Evolutionary conservation across 2,797 vertebrate genomes (phyloP), one percentile per base, ranked within the genome.

Genomic region (Rhadinocentrus ornatus): DNA sequence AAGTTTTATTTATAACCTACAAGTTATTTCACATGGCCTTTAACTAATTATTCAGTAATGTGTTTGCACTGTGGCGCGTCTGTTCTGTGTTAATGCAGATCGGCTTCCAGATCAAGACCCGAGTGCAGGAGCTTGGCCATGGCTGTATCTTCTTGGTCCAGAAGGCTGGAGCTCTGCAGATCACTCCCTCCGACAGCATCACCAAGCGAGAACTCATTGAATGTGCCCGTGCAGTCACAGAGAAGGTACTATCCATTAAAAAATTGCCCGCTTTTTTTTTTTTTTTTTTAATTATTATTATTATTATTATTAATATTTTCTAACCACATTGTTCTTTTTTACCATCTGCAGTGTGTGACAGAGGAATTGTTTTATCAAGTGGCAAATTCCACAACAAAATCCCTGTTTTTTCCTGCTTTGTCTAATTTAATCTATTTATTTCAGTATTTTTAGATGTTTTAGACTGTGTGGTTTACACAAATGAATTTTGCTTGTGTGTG

Each of bases 61-160:
- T 37, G 1, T 11, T 16, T n/a, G 4, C 46, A 50, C 12, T 53
- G 50, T 6, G 24, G 26, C 10, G 1, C 5, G 4, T 15, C 12
- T 53, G n/a, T 46, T 73, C 2, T 46, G 8, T 62, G 18, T 59
- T 52, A 12, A 0, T 65, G 26, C 87, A 99, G 98, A 96, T 99
- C 0, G 97, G 98, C 53, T 96, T 96, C 90, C 98, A 99, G 92
- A 98, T 99, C 84, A 97, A 94, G 87, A 96, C 91, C 0, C 95
- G 97, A 0, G 97, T 99, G 64, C 98, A 99, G 89, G 98, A 99
- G 65, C 95, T 99, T 27, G 98, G 98, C 15, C 98, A 99, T 0
- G 96, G 98, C 78, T 99, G 98, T 58, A 99, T 99, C 88, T 98
- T 95, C 85, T 95, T 99, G 78, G 97, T 99, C n/a, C 98, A 99